phyloP scores from a whole-genome alignment of 92 coral and sea anemone species.

The Nematostella vectensis region DNA sequence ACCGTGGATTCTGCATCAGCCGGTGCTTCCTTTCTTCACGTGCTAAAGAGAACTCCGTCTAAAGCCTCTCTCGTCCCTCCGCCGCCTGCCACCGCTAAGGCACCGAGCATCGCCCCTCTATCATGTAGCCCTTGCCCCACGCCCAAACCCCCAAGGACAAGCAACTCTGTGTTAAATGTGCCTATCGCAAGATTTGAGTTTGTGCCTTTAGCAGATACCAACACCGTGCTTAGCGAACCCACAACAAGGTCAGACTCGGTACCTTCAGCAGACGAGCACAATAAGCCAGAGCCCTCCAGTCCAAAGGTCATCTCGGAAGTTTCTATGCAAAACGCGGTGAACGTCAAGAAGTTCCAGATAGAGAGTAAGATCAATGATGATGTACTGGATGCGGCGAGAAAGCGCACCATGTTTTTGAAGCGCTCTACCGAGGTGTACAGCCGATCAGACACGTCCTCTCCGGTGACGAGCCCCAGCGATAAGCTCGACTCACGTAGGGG shows the following conservation, averaged over 20 bases:
- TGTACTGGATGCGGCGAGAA: constrained; percentile 18
- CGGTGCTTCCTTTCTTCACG: constrained; percentile 26
- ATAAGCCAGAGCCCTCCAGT: too few relatives aligned
- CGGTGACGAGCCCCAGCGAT: constrained; percentile 7
- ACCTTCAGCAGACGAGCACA: too few relatives aligned
- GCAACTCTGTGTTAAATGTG: too few relatives aligned
- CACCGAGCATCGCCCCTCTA: constrained; percentile 12
- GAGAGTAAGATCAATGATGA: constrained; percentile 10
- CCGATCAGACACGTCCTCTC: constrained; percentile 8
- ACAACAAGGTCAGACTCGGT: too few relatives aligned
- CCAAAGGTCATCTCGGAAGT: too few relatives aligned
- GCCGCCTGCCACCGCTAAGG: constrained; percentile 17
- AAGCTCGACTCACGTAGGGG: constrained; percentile 3
- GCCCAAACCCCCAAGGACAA: neutral
- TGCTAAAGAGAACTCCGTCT: constrained; percentile 14
- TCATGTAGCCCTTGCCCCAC: constrained; percentile 2
- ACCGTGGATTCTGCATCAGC: constrained; percentile 9
- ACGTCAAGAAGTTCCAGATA: too few relatives aligned
- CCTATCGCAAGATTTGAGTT: too few relatives aligned
- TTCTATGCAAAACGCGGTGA: too few relatives aligned
- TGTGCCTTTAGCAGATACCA: too few relatives aligned
- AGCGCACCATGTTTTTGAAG: constrained; percentile 10
- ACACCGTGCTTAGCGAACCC: too few relatives aligned
- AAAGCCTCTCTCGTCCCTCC: constrained; percentile 8
- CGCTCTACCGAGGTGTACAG: constrained; percentile 3